Percentiles rank a stretch among this genome's conserved stretches.
Evolutionary conservation across 2,797 vertebrate species (phyloP).

Genomic region (Tokudaia tokunoshimensis): DNA sequence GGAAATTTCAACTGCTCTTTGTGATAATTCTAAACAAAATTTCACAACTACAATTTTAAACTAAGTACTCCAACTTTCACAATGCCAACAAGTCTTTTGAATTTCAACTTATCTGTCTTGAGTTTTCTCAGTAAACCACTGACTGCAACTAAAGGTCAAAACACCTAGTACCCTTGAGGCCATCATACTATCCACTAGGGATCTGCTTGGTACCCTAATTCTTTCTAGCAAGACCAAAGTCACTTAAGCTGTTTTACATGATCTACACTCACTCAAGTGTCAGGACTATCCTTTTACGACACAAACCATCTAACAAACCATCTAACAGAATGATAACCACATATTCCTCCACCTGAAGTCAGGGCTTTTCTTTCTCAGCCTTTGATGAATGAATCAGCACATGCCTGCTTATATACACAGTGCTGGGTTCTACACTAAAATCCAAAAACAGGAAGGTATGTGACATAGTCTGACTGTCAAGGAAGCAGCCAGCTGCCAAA

Average conservation of each 20-base stretch:
- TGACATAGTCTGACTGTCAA: background rate
- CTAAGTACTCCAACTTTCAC: background rate
- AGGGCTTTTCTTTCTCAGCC: background rate
- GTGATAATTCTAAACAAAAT: background rate
- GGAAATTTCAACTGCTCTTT: background rate
- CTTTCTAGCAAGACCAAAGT: background rate
- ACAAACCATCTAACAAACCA: background rate
- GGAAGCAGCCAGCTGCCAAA: background rate
- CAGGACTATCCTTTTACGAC: background rate
- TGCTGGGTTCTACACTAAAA: background rate
- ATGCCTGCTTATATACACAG: too few species aligned
- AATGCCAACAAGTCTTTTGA: background rate
- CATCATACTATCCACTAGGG: too few species aligned
- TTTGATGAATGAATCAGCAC: background rate
- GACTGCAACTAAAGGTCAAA: background rate
- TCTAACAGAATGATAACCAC: background rate
- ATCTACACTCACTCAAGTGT: background rate
- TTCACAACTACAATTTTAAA: background rate
- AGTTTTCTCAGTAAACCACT: background rate
- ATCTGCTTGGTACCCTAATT: background rate
- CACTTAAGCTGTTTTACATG: background rate
- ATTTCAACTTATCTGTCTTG: background rate
- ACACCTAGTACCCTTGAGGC: background rate
- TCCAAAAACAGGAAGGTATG: background rate
- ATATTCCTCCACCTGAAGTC: fast-evolving